These are phyloP conservation scores for Diarsia brunnea DNA, from an alignment of 2,888 invertebrate species.

Conservation along the genomic window DNA sequence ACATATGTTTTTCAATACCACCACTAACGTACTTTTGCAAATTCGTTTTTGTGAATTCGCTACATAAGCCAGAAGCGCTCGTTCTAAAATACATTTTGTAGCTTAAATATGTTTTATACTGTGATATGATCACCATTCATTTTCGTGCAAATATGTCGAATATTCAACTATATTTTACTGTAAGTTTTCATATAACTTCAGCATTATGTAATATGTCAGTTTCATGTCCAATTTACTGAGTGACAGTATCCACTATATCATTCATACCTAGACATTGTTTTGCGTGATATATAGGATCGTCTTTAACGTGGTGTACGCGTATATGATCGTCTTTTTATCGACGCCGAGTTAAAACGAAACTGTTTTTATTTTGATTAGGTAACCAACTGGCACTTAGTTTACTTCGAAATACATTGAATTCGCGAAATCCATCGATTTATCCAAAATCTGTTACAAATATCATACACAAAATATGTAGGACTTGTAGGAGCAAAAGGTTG, in stretches of 20 bases:
- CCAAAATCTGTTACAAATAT: not conserved
- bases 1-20: constrained; percentile 39
- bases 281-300: constrained; percentile 24
- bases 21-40: constrained; percentile 53
- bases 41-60: constrained; percentile 38
- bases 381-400: not conserved
- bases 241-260: constrained; percentile 46
- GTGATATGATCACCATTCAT: constrained; percentile 23
- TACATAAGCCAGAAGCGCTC: constrained; percentile 26
- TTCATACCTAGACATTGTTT: constrained; percentile 17
- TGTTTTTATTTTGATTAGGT: constrained; percentile 9
- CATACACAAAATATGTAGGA: not conserved
- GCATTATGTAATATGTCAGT: constrained; percentile 36
- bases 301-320: constrained; percentile 7
- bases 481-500: not conserved
- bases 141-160: constrained; percentile 30
- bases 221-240: constrained; percentile 33
- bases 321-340: constrained; percentile 14
- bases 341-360: constrained; percentile 13
- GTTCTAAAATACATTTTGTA: constrained; percentile 38
- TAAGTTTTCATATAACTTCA: constrained; percentile 29
- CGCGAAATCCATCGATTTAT: not conserved
- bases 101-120: constrained; percentile 39
- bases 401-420: constrained; percentile 3
- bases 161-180: constrained; percentile 29